Base-by-base conservation (phyloP, 1,140 invertebrate species). In the Scaptodrosophila lebanonensis region DNA sequence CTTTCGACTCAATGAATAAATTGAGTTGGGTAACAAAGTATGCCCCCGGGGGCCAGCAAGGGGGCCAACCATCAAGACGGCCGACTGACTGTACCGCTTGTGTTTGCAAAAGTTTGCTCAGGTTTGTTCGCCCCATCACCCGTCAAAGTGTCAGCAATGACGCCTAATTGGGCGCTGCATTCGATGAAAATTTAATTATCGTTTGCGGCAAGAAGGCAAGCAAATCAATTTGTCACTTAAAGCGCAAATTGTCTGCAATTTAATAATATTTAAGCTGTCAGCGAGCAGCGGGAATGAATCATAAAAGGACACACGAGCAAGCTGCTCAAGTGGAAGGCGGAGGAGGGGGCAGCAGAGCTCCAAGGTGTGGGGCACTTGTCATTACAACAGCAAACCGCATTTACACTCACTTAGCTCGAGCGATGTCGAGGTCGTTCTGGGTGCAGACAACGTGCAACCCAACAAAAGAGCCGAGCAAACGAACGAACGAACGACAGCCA, bases 361-460 rank as follows among this genome's bases (percentile, higher is more conserved):
- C 22, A 25, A 25, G 22, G 32, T 5, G 3, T 8, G 22, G 22
- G 22, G 22, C 3, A 25, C 22, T 25, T 25, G n/a, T 25, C 22
- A 8, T 8, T n/a, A 7, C 25, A 27, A 17, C 11, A 22, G 22
- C 39, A 65, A 66, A 77, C 73, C 68, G 66, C 75, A 79, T 77
- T 77, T 79, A 77, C 72, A 77, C 73, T 68, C 73, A 77, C 73
- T 77, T 77, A 77, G 79, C 72, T 77, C 54, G 60, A 50, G 58
- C 47, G 72, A 39, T 45, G 38, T 35, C 48, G 54, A 69, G 62
- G 51, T 60, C 48, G 67, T 33, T 20, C 44, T 36, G 30, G 29
- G 39, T 43, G 35, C 3, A 25, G 3, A 25, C 3, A 25, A 29
- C 17, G 42, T 40, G 35, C 48, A 29, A 18, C 18, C 17, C 25